Conservation (phyloP, 2,797 vertebrate species). For the Dendrocincla fuliginosa region DNA sequence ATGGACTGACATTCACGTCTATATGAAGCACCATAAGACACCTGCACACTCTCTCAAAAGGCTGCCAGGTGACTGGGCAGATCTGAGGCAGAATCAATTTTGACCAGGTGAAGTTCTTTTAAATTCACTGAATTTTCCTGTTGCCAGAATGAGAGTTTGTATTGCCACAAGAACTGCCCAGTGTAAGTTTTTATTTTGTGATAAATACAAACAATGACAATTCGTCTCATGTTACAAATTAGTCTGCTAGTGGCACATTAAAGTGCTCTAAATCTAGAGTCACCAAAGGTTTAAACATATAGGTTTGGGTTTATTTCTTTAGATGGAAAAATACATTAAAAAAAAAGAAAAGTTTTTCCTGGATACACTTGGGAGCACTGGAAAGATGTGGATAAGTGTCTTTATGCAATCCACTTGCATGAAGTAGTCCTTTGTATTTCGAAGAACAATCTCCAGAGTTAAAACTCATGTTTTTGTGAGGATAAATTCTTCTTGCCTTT, state of each 20-base stretch:
- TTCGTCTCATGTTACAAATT: background rate
- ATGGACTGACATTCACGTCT: background rate
- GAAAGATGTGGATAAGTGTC: background rate
- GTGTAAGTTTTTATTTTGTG: background rate
- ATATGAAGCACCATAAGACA: background rate
- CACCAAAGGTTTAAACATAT: background rate
- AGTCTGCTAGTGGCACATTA: background rate
- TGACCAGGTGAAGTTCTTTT: background rate
- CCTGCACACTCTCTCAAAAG: background rate
- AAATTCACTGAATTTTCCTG: background rate
- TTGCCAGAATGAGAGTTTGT: background rate
- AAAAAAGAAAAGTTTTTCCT: background rate
- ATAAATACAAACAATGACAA: background rate
- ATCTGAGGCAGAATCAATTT: background rate
- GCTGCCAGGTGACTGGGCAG: background rate
- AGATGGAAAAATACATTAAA: background rate
- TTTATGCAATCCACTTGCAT: background rate
- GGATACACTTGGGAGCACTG: background rate
- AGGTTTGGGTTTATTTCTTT: background rate
- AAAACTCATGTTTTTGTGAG: background rate
- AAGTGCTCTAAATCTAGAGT: background rate
- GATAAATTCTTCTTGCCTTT: background rate
- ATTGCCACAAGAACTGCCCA: background rate
- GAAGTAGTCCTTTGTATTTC: background rate
- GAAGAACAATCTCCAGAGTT: background rate